Evolutionary conservation across 1,140 invertebrate species (phyloP).

Genomic region (Panulirus ornatus): DNA sequence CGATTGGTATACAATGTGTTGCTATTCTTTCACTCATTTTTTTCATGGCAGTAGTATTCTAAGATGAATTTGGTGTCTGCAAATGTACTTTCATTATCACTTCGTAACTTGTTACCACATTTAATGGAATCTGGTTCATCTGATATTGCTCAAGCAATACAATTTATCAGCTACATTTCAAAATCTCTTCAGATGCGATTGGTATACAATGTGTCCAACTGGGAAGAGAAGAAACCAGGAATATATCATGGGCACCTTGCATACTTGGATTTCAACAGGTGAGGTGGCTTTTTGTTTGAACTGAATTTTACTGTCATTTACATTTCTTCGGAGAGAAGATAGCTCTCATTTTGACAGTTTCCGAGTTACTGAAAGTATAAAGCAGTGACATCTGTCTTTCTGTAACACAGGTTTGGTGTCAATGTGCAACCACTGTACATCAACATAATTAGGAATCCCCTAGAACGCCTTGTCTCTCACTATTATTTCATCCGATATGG

Average conservation of each 20-base stretch:
- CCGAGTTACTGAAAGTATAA: neutral
- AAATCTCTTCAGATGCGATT: slow-evolving; percentile 84
- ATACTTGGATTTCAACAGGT: slow-evolving; percentile 96
- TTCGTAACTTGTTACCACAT: too few relatives aligned
- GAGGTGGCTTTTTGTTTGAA: slow-evolving; percentile 78
- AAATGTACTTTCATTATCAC: too few relatives aligned
- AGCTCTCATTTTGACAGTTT: too few relatives aligned
- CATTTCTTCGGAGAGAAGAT: too few relatives aligned
- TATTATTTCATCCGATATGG: slow-evolving; percentile 98
- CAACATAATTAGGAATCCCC: slow-evolving; percentile 95
- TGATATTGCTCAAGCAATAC: too few relatives aligned
- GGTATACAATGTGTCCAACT: slow-evolving; percentile 92
- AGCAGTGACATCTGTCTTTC: neutral
- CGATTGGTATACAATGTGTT: slow-evolving; percentile 95
- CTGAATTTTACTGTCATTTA: too few relatives aligned
- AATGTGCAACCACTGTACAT: slow-evolving; percentile 92
- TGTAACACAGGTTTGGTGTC: slow-evolving; percentile 85
- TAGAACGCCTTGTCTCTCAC: slow-evolving; percentile 97
- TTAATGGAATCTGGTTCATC: too few relatives aligned
- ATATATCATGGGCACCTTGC: slow-evolving; percentile 98
- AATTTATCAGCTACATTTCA: too few relatives aligned
- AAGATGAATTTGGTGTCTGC: too few relatives aligned
- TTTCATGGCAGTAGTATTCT: too few relatives aligned
- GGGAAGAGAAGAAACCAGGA: slow-evolving; percentile 92
- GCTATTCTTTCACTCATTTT: too few relatives aligned